Base-by-base conservation (phyloP, 2,797 vertebrate genomes). In the Chelmon rostratus region DNA sequence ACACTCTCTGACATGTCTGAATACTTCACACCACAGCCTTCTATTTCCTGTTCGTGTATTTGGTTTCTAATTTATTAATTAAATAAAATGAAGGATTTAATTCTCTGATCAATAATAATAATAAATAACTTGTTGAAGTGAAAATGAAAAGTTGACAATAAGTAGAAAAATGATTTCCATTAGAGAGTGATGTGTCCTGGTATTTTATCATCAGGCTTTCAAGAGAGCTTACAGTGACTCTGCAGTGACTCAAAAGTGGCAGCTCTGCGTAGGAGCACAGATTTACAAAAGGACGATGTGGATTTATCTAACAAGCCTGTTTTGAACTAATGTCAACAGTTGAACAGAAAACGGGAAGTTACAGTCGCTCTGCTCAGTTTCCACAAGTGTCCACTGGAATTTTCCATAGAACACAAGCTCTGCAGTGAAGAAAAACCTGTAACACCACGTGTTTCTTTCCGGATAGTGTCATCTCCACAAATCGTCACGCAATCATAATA, bases 311-410 rank as follows among this genome's bases (percentile, higher is more conserved):
- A 44, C 8, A 1, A 28, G 11, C 28, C n/a, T 73, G 4, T 62
- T 63, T 13, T 52, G 18, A 57, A 65, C 23, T 31, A 37, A 50
- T 19, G 28, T 21, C 38, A 57, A 33, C 66, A 42, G 18, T 15
- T 18, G 19, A 37, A 18, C 5, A 25, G 23, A 61, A 70, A 52
- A 42, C 12, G 50, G 28, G 35, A 79, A 73, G 59, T 62, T 38
- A 54, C 21, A 15, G 19, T 21, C 2, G 8, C 25, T 37, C 12
- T 31, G 8, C 57, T 61, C n/a, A 9, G 31, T 67, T 46, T 25
- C 12, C 5, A 35, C 35, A 67, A 13, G 33, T 50, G 57, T 78
- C 49, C 37, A 49, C 53, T 42, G 38, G 65, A 70, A 58, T 42
- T 35, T 67, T 33, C 16, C 21, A 11, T 59, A 68, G 28, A 56